These are phyloP conservation scores for Oscheius sp. DNA, from an alignment of 1,140 invertebrate genomes.

Conservation along the genomic window DNA sequence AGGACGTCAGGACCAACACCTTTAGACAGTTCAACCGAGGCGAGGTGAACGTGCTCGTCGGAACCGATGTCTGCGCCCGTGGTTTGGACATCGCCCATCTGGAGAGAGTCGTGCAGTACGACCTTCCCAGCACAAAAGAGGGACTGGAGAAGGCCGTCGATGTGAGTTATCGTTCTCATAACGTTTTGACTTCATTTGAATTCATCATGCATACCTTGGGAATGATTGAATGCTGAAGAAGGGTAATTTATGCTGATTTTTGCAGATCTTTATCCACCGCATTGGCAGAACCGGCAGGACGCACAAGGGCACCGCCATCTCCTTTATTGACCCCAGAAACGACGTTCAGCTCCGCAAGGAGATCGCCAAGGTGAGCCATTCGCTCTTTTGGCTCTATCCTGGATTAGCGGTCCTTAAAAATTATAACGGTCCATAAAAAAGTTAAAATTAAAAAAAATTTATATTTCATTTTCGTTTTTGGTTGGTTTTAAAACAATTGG, in stretches of 20 bases:
- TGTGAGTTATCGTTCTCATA: too few species aligned
- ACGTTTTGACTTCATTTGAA: too few species aligned
- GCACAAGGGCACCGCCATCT: constrained; percentile 24
- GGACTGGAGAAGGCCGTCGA: constrained; percentile 82
- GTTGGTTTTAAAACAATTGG: too few species aligned
- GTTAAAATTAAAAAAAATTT: too few species aligned
- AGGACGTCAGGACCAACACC: constrained; percentile 91
- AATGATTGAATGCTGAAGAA: too few species aligned
- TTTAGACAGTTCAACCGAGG: constrained; percentile 82
- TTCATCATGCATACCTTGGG: too few species aligned
- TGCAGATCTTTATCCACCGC: constrained; percentile 78
- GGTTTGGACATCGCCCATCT: constrained; percentile 95
- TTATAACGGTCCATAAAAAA: too few species aligned
- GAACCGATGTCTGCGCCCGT: constrained; percentile 86
- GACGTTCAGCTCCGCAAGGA: constrained; percentile 18
- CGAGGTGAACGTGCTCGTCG: constrained; percentile 83
- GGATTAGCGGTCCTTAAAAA: too few species aligned
- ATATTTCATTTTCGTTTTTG: too few species aligned
- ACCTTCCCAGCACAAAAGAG: constrained; percentile 72
- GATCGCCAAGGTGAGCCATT: constrained; percentile 22
- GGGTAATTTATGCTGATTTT: too few species aligned
- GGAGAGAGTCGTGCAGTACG: constrained; percentile 91
- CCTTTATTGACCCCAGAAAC: constrained; percentile 19
- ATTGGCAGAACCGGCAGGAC: constrained; percentile 82
- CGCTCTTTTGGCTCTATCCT: not conserved